These are phyloP conservation scores for Saccostrea glomerata DNA, from an alignment of 1,140 invertebrate genomes.

Conservation along the genomic window DNA sequence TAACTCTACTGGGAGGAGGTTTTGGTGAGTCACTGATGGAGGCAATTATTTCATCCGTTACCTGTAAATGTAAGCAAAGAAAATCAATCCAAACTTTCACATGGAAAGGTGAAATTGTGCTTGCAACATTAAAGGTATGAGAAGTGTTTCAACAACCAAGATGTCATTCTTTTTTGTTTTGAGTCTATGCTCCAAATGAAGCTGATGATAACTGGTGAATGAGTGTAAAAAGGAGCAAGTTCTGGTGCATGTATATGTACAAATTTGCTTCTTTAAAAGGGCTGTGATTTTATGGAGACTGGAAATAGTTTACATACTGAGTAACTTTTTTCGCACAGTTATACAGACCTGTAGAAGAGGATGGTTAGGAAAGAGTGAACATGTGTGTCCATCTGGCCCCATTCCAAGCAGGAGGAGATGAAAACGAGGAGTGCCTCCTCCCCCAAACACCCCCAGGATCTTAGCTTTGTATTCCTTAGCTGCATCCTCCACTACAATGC, in stretches of 20 bases:
- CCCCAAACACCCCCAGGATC: slow-evolving; percentile 79
- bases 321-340: not conserved
- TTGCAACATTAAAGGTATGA: too few relatives aligned
- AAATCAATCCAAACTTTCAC: not conserved
- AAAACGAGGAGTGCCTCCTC: slow-evolving; percentile 85
- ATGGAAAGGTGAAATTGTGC: too few relatives aligned
- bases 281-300: too few relatives aligned
- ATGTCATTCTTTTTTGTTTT: too few relatives aligned
- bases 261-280: too few relatives aligned
- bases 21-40: slow-evolving; percentile 96
- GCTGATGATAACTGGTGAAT: too few relatives aligned
- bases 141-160: too few relatives aligned
- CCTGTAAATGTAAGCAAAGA: slow-evolving; percentile 61
- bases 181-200: too few relatives aligned
- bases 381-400: slow-evolving; percentile 99
- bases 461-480: slow-evolving; percentile 87
- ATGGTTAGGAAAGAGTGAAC: slow-evolving; percentile 96
- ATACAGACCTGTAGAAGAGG: slow-evolving; percentile 77
- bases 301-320: not conserved
- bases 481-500: slow-evolving; percentile 86
- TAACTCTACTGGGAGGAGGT: slow-evolving; percentile 93
- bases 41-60: slow-evolving; percentile 85
- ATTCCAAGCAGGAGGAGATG: slow-evolving; percentile 95
- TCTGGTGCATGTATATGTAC: too few relatives aligned
- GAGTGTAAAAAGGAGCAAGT: too few relatives aligned